phyloP scores from a whole-genome alignment of 2,113 vertebrate genomes.

The Dasyprocta punctata region DNA sequence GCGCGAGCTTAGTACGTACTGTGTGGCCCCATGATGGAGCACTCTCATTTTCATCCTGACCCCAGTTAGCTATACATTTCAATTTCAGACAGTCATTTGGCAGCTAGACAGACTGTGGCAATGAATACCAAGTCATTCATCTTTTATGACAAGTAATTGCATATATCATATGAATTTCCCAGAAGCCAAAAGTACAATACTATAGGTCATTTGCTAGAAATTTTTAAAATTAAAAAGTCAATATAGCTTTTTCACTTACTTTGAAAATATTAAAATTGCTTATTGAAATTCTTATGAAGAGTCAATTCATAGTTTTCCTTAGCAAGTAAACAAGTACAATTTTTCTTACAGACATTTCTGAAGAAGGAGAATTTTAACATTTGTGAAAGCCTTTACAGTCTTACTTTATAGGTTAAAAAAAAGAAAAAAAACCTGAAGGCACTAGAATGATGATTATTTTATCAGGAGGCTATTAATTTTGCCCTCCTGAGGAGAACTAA shows the following conservation, averaged over 20 bases:
- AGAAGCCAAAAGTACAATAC: neutral
- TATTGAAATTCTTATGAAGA: neutral
- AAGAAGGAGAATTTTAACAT: constrained; percentile 14
- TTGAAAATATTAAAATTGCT: constrained; percentile 21
- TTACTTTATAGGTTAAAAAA: constrained; percentile 12
- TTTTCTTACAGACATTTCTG: constrained; percentile 34
- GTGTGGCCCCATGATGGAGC: neutral
- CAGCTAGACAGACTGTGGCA: neutral
- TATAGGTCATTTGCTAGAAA: neutral
- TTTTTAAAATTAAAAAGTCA: constrained; percentile 37
- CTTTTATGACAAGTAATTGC: constrained; percentile 30
- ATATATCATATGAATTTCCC: neutral
- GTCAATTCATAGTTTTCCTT: neutral
- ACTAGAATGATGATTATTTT: constrained; percentile 50
- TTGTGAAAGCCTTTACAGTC: neutral
- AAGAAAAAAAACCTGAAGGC: neutral
- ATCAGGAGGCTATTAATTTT: constrained; percentile 29
- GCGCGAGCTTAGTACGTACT: neutral
- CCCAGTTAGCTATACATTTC: neutral
- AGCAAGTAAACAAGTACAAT: neutral
- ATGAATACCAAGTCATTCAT: constrained; percentile 31
- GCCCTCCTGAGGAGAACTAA: neutral
- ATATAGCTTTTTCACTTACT: neutral
- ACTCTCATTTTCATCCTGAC: neutral
- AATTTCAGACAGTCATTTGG: neutral